Conservation (phyloP, 1,140 invertebrate species). For the Drosophila tristis region DNA sequence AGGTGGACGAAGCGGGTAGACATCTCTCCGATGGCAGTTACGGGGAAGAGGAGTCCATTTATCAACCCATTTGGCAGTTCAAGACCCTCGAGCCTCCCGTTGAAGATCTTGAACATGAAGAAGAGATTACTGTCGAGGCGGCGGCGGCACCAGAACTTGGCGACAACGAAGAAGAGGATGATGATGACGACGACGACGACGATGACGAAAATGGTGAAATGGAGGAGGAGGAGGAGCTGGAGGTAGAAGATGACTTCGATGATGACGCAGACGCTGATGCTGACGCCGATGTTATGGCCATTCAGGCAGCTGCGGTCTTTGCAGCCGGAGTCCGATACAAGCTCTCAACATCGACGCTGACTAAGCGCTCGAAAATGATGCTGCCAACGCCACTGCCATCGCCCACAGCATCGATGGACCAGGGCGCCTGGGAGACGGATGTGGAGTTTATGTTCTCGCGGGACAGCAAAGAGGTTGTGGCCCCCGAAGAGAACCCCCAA, state of each 20-base stretch:
- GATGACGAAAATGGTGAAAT: conserved; percentile 33
- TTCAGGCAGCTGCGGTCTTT: conserved; percentile 62
- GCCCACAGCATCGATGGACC: conserved; percentile 74
- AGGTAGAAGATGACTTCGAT: conserved; percentile 15
- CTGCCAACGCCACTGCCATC: conserved; percentile 64
- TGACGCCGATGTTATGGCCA: conserved; percentile 37
- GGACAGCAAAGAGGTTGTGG: conserved; percentile 14
- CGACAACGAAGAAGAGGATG: conserved; percentile 36
- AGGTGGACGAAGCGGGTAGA: neutral
- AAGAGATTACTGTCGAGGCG: conserved; percentile 7
- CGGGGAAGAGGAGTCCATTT: conserved; percentile 75
- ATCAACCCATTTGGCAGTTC: conserved; percentile 83
- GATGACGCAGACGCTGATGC: conserved; percentile 43
- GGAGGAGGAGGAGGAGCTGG: conserved; percentile 24
- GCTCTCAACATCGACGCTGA: conserved; percentile 41
- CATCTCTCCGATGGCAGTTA: neutral
- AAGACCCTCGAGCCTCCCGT: conserved; percentile 64
- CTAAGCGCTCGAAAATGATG: conserved; percentile 48
- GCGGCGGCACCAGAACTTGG: neutral
- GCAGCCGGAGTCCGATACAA: conserved; percentile 64
- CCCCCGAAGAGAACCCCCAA: neutral
- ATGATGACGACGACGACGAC: conserved; percentile 58
- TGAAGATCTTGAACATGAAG: conserved; percentile 9
- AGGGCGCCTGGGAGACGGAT: conserved; percentile 81
- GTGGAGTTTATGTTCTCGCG: conserved; percentile 79